Base-by-base conservation (phyloP, 2,888 invertebrate species). In the Dryocosmus kuriphilus region DNA sequence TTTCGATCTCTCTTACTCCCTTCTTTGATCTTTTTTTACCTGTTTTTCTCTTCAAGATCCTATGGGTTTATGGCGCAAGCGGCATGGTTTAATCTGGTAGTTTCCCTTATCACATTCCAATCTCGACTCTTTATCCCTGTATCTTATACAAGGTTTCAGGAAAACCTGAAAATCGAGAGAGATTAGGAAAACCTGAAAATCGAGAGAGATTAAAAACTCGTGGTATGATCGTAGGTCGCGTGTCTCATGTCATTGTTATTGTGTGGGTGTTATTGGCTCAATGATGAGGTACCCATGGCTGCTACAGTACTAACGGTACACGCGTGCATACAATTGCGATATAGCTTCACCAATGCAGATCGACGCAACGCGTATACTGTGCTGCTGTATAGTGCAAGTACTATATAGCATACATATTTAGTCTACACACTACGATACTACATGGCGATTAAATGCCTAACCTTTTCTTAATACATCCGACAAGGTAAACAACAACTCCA, bases 1-100 rank as follows among this genome's bases (percentile, higher is more conserved):
- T 77, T 57, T 67, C 61, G 62, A 62, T 62, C 41, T 74, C 67
- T 41, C 57, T 57, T 57, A 62, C 71, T 77, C 55, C 55, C 30
- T 41, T 41, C 35, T 73, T 71, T 76, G 71, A n/a, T 75, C 24
- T 27, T 62, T 76, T 38, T 41, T 38, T 63, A 46, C 51, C 16
- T 38, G 32, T 61, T 41, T 51, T 11, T 32, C 41, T 63, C 35
- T 63, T 30, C 63, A 38, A 32, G 38, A 65, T 65, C 24, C 63
- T 63, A 38, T 38, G 38, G 0, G 38, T 14, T 3, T 14, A 14
- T 4, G 0, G 38, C 14, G 14, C 38, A 38, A 14, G 11, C 22
- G n/a, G 32, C 35, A n/a, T 63, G 6, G n/a, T 22, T 30, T 14
- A 35, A 63, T 38, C 32, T 22, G 22, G 11, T 38, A 9, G 55